These are phyloP conservation scores for Bacillus rossius DNA, from an alignment of 1,140 invertebrate genomes.

Conservation along the genomic window DNA sequence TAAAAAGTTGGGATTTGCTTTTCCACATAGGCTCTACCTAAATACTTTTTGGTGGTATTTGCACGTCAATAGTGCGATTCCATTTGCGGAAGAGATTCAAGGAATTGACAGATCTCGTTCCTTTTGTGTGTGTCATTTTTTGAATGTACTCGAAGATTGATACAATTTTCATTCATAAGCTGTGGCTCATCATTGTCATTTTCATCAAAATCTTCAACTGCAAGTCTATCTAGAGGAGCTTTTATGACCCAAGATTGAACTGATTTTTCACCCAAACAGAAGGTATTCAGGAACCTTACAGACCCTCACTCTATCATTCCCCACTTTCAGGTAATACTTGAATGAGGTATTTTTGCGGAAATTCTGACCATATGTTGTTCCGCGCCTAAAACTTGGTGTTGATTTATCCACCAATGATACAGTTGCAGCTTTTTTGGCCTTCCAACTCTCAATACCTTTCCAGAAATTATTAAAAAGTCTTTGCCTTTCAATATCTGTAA, in stretches of 20 bases:
- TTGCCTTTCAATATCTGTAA: constrained; percentile 12
- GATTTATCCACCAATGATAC: constrained; percentile 14
- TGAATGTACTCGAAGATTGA: neutral
- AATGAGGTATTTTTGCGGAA: constrained; percentile 11
- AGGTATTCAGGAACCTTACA: constrained; percentile 14
- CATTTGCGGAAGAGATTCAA: constrained; percentile 3
- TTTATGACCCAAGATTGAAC: constrained; percentile 13
- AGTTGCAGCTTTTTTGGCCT: constrained; percentile 12
- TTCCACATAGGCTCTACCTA: constrained; percentile 8
- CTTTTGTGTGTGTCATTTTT: constrained; percentile 5
- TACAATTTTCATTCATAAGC: neutral
- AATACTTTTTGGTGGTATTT: constrained; percentile 4
- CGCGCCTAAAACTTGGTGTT: constrained; percentile 8
- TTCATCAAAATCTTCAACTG: neutral
- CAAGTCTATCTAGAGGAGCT: neutral
- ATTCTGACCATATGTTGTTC: constrained; percentile 11
- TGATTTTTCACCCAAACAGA: constrained; percentile 13
- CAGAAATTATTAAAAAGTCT: constrained; percentile 13
- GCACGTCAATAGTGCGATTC: neutral
- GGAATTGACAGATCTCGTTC: neutral
- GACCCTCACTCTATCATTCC: constrained; percentile 7
- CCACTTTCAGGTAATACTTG: constrained; percentile 11
- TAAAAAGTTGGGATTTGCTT: constrained; percentile 10
- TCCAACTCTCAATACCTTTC: constrained; percentile 12
- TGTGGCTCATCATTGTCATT: no score